Evolutionary conservation across 2,888 invertebrate genomes (phyloP), one percentile per base, ranked within the genome.

Genomic region (Trichogramma evanescens): DNA sequence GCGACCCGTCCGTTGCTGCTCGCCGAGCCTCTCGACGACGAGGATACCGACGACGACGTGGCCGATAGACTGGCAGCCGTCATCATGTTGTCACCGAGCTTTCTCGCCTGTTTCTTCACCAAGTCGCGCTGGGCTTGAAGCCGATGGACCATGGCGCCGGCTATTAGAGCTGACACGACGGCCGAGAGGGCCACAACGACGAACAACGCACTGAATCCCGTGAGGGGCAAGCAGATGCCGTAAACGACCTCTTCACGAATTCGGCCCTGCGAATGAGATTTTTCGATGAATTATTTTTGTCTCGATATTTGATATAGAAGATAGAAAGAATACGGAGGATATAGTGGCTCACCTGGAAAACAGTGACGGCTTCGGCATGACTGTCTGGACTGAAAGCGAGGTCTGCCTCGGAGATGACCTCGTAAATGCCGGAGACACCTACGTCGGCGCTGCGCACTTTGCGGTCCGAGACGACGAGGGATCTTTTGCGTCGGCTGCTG

Each of bases 331-430:
- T 26, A 26, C 26, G 26, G 26, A 26, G 26, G 26, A 3, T 26
- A 26, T 26, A 26, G 3, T 26, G 26, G 26, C 26, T 26, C 26
- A 64, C 64, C 78, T 92, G 91, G 77, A 92, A 92, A 0, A 93
- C 91, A 4, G 92, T 91, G 1, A 92, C 91, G 0, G 91, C 87
- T 76, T 92, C 92, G 52, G 86, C 85, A 68, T 86, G 84, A 55
- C 84, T 82, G 69, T 92, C 89, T 0, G 93, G 92, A 68, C 91
- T 91, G 77, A 95, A 95, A 45, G 91, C 93, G 48, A 95, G 80
- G 77, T 95, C 95, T 1, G 93, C 92, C 77, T 93, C 92, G 4
- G 94, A 93, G 60, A 95, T 92, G 52, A 95, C 92, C 67, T 93
- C 92, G 77, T 93, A 94, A 38, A 93, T 83, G 0, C 93, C 91